Base-by-base conservation (phyloP, 53 echinoderm and acorn worm species). In the Arbacia lixula region DNA sequence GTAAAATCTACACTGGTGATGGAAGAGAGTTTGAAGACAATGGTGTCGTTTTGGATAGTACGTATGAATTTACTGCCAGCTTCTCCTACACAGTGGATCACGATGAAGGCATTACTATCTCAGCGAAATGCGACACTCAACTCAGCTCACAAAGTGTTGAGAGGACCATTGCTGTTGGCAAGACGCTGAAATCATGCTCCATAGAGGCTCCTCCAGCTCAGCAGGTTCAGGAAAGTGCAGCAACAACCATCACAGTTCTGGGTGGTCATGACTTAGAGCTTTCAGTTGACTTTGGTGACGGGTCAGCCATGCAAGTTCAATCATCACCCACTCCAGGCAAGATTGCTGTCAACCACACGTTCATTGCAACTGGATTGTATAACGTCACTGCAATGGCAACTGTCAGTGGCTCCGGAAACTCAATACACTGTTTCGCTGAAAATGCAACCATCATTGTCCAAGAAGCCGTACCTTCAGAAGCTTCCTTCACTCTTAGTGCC, bases 261-360 rank as follows among this genome's bases (percentile, higher is more conserved):
- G 81, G 83, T 43, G 50, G 66, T 36, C 28, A 72, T 32, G 8
- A 63, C 27, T 46, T 50, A 30, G 0, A 50, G 35, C 69, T 88
- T 27, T 27, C 27, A 8, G 28, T 85, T 6, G 66, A 85, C 35
- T 85, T 73, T 67, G 92, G 88, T 4, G 86, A 85, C 50, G 92
- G 68, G 1, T 34, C 60, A 4, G 14, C 24, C 24, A 73, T 1
- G 30, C 33, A 21, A 27, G 54, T 27, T 6, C 2, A 17, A 0
- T 17, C 2, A 14, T 83, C 72, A 41, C 36, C 53, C 46, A 39
- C 49, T 22, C 57, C 88, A 14, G 88, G 85, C 27, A 54, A 72
- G 3, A 73, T 74, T 36, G 19, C 68, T 1, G 20, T 88, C 28
- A 74, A 28, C 9, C 86, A 81, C 22, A 55, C 19, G 5, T 92